Conservation (phyloP, 1,140 invertebrate genomes). For the Drosophila takahashii region DNA sequence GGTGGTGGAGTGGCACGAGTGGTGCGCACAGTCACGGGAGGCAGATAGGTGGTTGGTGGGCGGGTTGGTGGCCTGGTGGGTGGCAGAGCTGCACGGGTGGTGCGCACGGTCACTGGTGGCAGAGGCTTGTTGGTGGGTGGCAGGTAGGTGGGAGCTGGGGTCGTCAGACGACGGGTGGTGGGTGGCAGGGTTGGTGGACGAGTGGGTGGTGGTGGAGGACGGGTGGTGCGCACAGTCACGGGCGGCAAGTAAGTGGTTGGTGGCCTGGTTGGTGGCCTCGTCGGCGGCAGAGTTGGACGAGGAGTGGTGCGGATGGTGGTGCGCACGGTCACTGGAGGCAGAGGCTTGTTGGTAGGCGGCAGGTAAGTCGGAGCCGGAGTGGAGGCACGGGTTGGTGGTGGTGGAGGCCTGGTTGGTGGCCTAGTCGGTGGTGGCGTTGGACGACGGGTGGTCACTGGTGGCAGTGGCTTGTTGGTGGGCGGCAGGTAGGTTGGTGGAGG, state of each 20-base stretch:
- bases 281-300: constrained; percentile 14
- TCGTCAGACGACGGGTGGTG: constrained; percentile 27
- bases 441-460: constrained; percentile 28
- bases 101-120: constrained; percentile 28
- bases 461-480: constrained; percentile 38
- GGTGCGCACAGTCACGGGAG: constrained; percentile 25
- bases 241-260: constrained; percentile 49
- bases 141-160: constrained; percentile 45
- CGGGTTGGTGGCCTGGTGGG: constrained; percentile 43
- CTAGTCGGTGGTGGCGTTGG: constrained; percentile 37
- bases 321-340: constrained; percentile 56
- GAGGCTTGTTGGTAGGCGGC: constrained; percentile 69
- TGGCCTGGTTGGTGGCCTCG: constrained; percentile 44
- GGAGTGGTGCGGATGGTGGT: constrained; percentile 40
- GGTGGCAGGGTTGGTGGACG: constrained; percentile 15
- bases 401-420: constrained; percentile 25
- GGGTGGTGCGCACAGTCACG: constrained; percentile 15
- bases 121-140: constrained; percentile 38
- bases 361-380: constrained; percentile 58
- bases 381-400: constrained; percentile 50
- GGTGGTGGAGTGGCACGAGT: constrained; percentile 25
- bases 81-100: constrained; percentile 38
- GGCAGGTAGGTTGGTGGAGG: constrained; percentile 64
- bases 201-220: constrained; percentile 25
- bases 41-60: constrained; percentile 30